A percentile compares a stretch with the other conserved stretches of the same genome.
phyloP scores from a whole-genome alignment of 2,797 vertebrate genomes.

The Sebastolobus altivelis region DNA sequence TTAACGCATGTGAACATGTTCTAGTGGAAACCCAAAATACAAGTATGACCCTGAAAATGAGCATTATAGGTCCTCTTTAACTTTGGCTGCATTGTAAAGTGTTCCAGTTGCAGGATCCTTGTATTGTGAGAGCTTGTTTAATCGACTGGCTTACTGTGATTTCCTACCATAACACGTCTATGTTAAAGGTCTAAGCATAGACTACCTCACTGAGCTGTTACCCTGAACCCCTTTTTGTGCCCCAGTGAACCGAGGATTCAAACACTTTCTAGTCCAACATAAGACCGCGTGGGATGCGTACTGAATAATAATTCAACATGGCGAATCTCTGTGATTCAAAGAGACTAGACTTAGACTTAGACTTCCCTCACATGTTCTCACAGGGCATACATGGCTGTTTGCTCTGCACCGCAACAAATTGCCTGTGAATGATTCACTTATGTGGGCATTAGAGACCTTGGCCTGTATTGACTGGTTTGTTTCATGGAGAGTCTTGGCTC shows the following conservation, averaged over 20 bases:
- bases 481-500: constrained; percentile 30
- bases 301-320: constrained; percentile 18
- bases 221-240: background rate
- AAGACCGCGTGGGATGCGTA: background rate
- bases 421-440: constrained; percentile 61
- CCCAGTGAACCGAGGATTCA: background rate
- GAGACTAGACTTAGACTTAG: background rate
- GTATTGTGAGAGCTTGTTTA: background rate
- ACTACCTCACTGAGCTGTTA: background rate
- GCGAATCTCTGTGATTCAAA: constrained; percentile 14
- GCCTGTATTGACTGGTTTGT: constrained; percentile 46
- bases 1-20: too few species aligned
- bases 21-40: too few species aligned
- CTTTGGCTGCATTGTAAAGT: background rate
- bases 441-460: constrained; percentile 50
- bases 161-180: background rate
- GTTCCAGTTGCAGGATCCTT: background rate
- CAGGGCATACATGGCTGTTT: constrained; percentile 31
- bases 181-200: background rate
- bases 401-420: constrained; percentile 40
- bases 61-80: background rate
- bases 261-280: background rate
- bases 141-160: background rate
- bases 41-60: too few species aligned
- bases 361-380: constrained; percentile 15